These are phyloP conservation scores for Ceyx melanurus DNA, from an alignment of 2,113 vertebrate species.

Conservation along the genomic window DNA sequence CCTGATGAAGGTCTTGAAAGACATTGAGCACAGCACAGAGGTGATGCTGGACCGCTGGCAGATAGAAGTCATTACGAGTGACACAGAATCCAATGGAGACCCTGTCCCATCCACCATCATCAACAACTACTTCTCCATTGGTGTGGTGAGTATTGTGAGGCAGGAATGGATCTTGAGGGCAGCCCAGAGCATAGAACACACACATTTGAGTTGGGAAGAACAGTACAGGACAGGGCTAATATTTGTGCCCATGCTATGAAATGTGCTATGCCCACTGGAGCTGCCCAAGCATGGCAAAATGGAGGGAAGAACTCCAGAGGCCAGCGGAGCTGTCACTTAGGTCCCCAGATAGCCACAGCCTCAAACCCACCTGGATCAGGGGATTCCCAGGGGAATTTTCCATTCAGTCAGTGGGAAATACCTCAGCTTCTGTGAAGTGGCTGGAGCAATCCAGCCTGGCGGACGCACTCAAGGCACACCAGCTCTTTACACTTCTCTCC, in stretches of 20 bases:
- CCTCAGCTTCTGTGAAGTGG: rapidly evolving
- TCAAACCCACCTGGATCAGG: not conserved
- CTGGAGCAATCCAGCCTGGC: rapidly evolving
- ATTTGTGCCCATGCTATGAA: rapidly evolving
- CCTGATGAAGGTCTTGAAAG: slow-evolving; percentile 79
- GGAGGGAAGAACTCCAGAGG: not conserved
- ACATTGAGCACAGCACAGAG: slow-evolving; percentile 79
- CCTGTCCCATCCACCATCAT: slow-evolving; percentile 91
- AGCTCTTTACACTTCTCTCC: not conserved
- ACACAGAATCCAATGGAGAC: slow-evolving; percentile 87
- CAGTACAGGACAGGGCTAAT: not conserved
- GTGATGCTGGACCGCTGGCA: slow-evolving; percentile 93
- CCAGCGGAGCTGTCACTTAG: rapidly evolving
- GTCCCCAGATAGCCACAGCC: not conserved
- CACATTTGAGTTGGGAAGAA: not conserved
- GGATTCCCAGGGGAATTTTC: not conserved
- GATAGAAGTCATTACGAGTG: slow-evolving; percentile 85
- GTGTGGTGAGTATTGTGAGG: slow-evolving; percentile 83
- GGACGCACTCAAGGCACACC: not conserved
- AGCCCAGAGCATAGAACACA: not conserved
- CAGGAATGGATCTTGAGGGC: not conserved
- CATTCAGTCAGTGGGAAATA: not conserved
- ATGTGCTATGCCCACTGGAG: rapidly evolving
- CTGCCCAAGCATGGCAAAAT: rapidly evolving
- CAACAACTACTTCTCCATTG: slow-evolving; percentile 98